phyloP scores from a whole-genome alignment of 1,140 invertebrate species.

The Papilio polytes region DNA sequence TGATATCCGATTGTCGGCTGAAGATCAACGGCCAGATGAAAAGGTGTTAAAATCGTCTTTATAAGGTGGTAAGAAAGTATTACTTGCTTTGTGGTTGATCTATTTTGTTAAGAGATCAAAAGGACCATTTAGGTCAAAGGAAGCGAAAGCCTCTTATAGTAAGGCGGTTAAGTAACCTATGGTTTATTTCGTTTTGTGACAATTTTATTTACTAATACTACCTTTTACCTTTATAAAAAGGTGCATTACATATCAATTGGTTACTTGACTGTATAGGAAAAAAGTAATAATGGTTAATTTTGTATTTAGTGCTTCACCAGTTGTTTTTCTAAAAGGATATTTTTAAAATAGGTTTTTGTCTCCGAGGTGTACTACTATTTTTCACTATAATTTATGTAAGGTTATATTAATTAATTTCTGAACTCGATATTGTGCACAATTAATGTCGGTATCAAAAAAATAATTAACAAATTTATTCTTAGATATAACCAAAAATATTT shows the following conservation, averaged over 20 bases:
- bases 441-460: too few species aligned
- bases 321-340: background rate
- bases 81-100: slow-evolving; percentile 35
- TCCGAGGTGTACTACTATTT: background rate
- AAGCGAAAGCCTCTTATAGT: background rate
- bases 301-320: background rate
- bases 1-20: slow-evolving; percentile 74
- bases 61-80: slow-evolving; percentile 42
- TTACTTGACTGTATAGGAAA: background rate
- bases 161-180: background rate
- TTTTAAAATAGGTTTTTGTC: background rate
- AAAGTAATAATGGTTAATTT: background rate
- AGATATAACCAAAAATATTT: too few species aligned
- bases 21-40: slow-evolving; percentile 54
- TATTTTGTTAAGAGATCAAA: slow-evolving; percentile 46
- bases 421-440: background rate
- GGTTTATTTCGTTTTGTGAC: slow-evolving; percentile 4
- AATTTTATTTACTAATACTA: slow-evolving; percentile 1
- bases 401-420: background rate
- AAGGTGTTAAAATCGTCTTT: slow-evolving; percentile 57
- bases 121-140: slow-evolving; percentile 28
- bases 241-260: background rate
- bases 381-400: background rate
- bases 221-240: background rate
- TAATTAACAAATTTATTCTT: too few species aligned